Base-by-base conservation (phyloP, 2,797 vertebrate genomes). In the Sebastolobus alascanus region DNA sequence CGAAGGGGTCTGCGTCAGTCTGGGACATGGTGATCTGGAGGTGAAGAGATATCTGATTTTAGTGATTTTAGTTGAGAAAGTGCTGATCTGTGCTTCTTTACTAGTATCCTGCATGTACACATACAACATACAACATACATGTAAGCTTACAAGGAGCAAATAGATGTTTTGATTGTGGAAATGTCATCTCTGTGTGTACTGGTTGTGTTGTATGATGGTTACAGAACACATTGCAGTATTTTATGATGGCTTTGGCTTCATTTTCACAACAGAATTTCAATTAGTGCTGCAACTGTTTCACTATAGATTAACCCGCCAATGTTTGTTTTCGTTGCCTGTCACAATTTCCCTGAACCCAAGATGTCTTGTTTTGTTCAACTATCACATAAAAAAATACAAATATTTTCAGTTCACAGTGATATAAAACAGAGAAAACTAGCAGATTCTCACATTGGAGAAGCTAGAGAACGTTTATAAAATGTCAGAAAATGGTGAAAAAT, bases 1-100 rank as follows among this genome's bases (percentile, higher is more conserved):
- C 56, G 37, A 80, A 55, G 9, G 68, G 74, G 67, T 93, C 91
- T 20, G 52, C 50, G 7, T 89, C 84, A 64, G 84, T 75, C 77
- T 94, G 91, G 63, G 95, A 96, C 96, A 96, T 96, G 72, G 38
- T 95, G 84, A 88, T 90, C 95, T 95, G 82, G 31, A 84, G 74
- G 46, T 74, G 10, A 61, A 56, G 29, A 82, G 5, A 64, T 8
- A 1, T 59, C 31, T 78, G 12, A 31, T 54, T 66, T 58, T 9
- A 66, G 22, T 27, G 27, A 5, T 37, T 71, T 68, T 2, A 54
- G 20, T 37, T 7, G 14, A 58, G 29, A n/a, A 75, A 63, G 3
- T 35, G 43, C 20, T 40, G 20, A 64, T 69, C n/a, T 75, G 27
- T 76, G 1, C 14, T 40, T 65, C 3, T 54, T 38, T 27, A 38